Base-by-base conservation (phyloP, 1,140 invertebrate genomes). In the Psix sp. region DNA sequence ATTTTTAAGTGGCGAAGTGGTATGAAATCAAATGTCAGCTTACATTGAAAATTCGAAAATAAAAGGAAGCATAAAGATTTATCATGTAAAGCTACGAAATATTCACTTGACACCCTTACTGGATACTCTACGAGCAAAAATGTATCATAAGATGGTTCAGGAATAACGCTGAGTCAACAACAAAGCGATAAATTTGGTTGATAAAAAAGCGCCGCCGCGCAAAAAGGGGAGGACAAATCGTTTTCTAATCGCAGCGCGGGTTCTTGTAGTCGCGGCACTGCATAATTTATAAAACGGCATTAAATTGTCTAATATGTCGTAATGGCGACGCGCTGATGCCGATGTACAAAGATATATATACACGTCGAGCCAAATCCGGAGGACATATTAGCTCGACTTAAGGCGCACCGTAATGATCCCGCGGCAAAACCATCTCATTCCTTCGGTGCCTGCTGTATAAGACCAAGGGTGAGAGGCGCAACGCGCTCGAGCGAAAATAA, bases 311-410 rank as follows among this genome's bases (percentile, higher is more conserved):
- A 76, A 77, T 78, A 73, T 63, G 78, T 75, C 68, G 73, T 65
- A 62, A 76, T 76, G 75, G 72, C 76, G 72, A 68, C 66, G 73
- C 66, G 75, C 68, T 71, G 78, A 76, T 65, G 66, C 76, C 66
- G 63, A 59, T 59, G 70, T 74, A 60, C 68, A 75, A 60, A 62
- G 62, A 77, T 71, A 70, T 66, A 68, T 56, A 67, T 20, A 35
- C 24, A 45, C 56, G 26, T 49, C 56, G 52, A 66, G 70, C 66
- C 66, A 77, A 78, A 77, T 75, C 57, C 66, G 38, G 63, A 74
- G 80, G 77, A 84, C 83, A 86, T 85, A 86, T 87, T 87, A 87
- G 84, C 82, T 86, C 84, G 83, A 86, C 86, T 86, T 86, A 85
- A 86, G 84, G 81, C 84, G 82, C 79, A 76, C 80, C 80, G 80